Base-by-base conservation (phyloP, 1,140 invertebrate species). In the Saxidomus purpurata region DNA sequence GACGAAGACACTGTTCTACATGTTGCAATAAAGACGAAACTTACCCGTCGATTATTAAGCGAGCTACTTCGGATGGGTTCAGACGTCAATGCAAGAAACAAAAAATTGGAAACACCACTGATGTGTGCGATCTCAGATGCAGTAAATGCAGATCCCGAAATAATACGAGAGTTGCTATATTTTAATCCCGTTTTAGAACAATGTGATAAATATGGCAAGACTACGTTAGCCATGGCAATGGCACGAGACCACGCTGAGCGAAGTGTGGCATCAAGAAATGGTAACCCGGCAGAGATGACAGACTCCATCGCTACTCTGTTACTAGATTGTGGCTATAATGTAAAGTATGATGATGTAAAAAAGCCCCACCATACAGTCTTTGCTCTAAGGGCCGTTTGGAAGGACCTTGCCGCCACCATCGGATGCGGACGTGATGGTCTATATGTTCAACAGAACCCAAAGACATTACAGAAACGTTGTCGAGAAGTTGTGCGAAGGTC, bases 321-420 rank as follows among this genome's bases (percentile, higher is more conserved):
- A n/a, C 52, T 87, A 3, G 85, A 87, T 31, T 87, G 85, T 49
- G 85, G 85, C 2, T 87, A 87, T 36, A 87, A 87, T 59, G 85
- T 87, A 6, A 87, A 80, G 22, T 87, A 87, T 25, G 85, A 87
- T 25, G 38, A 87, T 38, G 71, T 87, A 4, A 87, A 80, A 47
- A 87, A 87, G 76, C 85, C 85, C 9, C 85, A 87, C 31, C 85
- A 87, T 67, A 87, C 85, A 11, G 85, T 87, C 22, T 87, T 76
- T 47, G 85, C 85, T 1, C 31, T 87, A 28, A 49, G 71, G 19
- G 85, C 85, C 25, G 85, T 87, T 1, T 87, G 85, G 85, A 79
- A 77, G 19, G 85, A 87, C 49, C 43, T 87, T 19, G 85, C 85
- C 8, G 85, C 85, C 15, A 87, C 85, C 17, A 87, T 87, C n/a